Evolutionary conservation across 1,140 invertebrate species (phyloP), one percentile per base, ranked within the genome.

Genomic region (Monomorium pharaonis): DNA sequence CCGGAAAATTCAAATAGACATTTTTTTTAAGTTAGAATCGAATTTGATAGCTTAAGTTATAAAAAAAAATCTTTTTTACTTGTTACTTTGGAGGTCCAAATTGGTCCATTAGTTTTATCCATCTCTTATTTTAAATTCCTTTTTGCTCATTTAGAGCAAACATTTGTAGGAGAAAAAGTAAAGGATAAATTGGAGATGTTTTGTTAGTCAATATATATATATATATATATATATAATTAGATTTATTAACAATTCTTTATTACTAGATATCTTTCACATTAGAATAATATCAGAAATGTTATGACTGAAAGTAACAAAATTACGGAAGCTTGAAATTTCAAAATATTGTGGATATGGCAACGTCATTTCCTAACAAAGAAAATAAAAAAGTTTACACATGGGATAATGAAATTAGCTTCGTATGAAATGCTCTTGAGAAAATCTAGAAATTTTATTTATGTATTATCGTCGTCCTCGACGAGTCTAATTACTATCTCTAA

Each of bases 221-320:
- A 10, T 24, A 30, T 10, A 33, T 33, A 70, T 42, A 49, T 58
- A 62, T 27, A 67, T 37, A 54, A 69, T 69, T 69, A 37, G 10
- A 80, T 80, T 80, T 42, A 47, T 80, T 80, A 72, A 86, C 49
- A 69, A 72, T 81, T 24, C 72, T 92, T 70, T 91, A 91, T 89
- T 84, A 88, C 21, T 88, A n/a, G n/a, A n/a, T n/a, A 78, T 87
- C 77, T 85, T 63, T 86, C 42, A 78, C 58, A 83, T 90, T 80
- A 94, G 90, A 91, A 91, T 86, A 90, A 92, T 74, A 90, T 94
- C 84, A 90, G 85, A 85, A 91, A 93, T 90, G 24, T 74, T 94
- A 90, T 92, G 89, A 91, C 85, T 90, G 70, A 91, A 86, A 78
- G 90, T 94, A 90, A 91, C 56, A 81, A 76, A 65, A 24, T 58